phyloP scores from a whole-genome alignment of 2,797 vertebrate species.

The Poecilia picta region DNA sequence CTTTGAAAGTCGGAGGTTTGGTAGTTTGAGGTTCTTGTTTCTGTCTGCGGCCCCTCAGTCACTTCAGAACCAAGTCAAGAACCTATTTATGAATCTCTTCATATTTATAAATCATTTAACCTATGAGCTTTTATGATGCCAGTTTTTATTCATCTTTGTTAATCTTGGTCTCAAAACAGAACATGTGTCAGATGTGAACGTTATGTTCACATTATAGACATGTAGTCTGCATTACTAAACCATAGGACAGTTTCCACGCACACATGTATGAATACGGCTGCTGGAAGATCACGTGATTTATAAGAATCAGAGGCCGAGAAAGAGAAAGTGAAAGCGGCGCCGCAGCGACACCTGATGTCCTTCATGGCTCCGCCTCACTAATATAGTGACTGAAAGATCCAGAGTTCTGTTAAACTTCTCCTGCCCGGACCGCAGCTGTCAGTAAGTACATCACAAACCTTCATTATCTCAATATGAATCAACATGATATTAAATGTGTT shows the following conservation, averaged over 20 bases:
- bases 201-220: not conserved
- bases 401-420: not conserved
- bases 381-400: constrained; percentile 8
- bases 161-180: not conserved
- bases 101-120: too few species aligned
- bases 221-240: not conserved
- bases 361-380: not conserved
- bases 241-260: not conserved
- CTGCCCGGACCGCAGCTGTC: not conserved
- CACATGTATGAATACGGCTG: not conserved
- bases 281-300: constrained; percentile 60
- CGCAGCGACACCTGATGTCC: constrained; percentile 6
- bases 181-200: not conserved
- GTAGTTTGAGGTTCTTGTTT: not conserved
- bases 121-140: not conserved
- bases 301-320: not conserved
- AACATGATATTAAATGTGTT: not conserved
- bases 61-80: not conserved
- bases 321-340: constrained; percentile 40
- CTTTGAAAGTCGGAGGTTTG: not conserved
- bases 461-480: not conserved
- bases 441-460: constrained; percentile 15
- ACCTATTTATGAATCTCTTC: too few species aligned
- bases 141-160: not conserved
- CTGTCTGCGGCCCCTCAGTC: not conserved